Percentiles rank a stretch among this genome's conserved stretches.
Conservation (phyloP, 2,888 invertebrate genomes). For the Caenorhabditis wallacei region DNA sequence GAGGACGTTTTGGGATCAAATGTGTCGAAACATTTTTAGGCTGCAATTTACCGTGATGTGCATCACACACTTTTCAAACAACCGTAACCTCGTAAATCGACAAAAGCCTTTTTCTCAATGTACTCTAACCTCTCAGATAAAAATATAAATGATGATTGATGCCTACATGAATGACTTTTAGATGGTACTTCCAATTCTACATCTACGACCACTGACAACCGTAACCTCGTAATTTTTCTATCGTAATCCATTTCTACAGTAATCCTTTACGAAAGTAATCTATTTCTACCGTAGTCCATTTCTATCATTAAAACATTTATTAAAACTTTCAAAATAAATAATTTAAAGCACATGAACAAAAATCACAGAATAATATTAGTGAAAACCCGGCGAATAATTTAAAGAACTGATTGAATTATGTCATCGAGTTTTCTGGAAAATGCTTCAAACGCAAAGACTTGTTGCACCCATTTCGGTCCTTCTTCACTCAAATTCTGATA, state of each 20-base stretch:
- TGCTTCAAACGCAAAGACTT: conserved; percentile 75
- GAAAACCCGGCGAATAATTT: not conserved
- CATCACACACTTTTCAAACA: not conserved
- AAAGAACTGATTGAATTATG: conserved; percentile 43
- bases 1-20: not conserved
- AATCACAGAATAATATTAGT: not conserved
- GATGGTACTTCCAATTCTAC: too few relatives aligned
- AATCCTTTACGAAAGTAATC: too few relatives aligned
- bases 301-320: too few relatives aligned
- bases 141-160: too few relatives aligned
- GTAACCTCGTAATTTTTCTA: too few relatives aligned
- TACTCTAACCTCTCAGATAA: too few relatives aligned
- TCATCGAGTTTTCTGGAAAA: conserved; percentile 70
- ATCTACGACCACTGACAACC: too few relatives aligned
- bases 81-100: too few relatives aligned
- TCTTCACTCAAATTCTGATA: conserved; percentile 51
- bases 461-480: conserved; percentile 72
- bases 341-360: conserved; percentile 17
- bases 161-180: too few relatives aligned
- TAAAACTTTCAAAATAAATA: conserved; percentile 21
- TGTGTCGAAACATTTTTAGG: not conserved
- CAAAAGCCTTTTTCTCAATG: too few relatives aligned
- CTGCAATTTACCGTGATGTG: not conserved
- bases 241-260: too few relatives aligned
- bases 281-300: too few relatives aligned